Conservation (phyloP, 2,888 invertebrate genomes). For the Apodemia mormo region DNA sequence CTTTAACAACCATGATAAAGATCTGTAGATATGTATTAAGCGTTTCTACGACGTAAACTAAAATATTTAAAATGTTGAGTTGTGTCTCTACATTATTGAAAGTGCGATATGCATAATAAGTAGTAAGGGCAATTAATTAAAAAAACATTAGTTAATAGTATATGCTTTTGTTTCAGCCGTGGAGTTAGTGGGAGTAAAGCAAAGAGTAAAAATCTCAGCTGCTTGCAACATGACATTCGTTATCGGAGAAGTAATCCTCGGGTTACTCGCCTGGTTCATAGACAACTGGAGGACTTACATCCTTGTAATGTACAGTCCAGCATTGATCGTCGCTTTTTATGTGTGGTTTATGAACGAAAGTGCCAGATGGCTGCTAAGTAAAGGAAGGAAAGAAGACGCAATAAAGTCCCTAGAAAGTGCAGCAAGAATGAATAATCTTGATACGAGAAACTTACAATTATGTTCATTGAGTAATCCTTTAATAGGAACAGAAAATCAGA, state of each 20-base stretch:
- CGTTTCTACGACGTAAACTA: too few relatives aligned
- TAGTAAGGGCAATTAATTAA: too few relatives aligned
- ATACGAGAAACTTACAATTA: conserved; percentile 71
- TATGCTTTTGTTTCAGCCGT: conserved; percentile 80
- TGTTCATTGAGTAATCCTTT: conserved; percentile 69
- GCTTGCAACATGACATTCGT: conserved; percentile 89
- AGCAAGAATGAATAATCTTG: conserved; percentile 83
- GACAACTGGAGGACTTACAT: conserved; percentile 87
- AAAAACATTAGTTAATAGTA: background rate
- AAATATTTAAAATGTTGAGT: too few relatives aligned
- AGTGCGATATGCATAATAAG: too few relatives aligned
- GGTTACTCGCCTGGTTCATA: conserved; percentile 86
- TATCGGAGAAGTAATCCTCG: conserved; percentile 86
- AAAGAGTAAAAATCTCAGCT: conserved; percentile 88
- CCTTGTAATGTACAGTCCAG: conserved; percentile 86
- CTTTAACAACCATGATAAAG: too few relatives aligned
- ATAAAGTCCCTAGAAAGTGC: conserved; percentile 83
- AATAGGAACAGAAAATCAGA: conserved; percentile 56
- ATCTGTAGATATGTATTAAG: too few relatives aligned
- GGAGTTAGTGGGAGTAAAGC: conserved; percentile 89
- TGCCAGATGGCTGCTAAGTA: conserved; percentile 89
- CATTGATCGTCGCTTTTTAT: conserved; percentile 85
- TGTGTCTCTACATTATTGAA: too few relatives aligned
- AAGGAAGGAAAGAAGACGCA: conserved; percentile 85
- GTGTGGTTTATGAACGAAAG: conserved; percentile 89